Base-by-base conservation (phyloP, 2,888 invertebrate species). In the Brachycybe producta region DNA sequence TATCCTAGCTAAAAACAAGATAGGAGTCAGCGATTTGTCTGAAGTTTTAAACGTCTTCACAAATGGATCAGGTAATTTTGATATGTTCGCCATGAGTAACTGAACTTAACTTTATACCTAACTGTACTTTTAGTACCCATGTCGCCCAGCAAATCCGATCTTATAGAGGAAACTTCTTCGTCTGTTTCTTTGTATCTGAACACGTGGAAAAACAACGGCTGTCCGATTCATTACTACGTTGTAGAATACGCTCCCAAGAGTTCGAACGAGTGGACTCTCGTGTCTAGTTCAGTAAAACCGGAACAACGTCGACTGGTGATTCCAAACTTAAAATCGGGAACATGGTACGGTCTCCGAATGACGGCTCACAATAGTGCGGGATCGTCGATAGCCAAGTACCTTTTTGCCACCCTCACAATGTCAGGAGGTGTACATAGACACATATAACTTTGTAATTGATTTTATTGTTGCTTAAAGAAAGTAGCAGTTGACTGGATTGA, bases 111-210 rank as follows among this genome's bases (percentile, higher is more conserved):
- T n/a, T n/a, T n/a, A n/a, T n/a, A n/a, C n/a, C n/a, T n/a, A n/a
- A n/a, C n/a, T n/a, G n/a, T 21, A 36, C 24, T 7, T 28, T 5
- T 23, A 52, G 52, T 49, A 15, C 52, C 52, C 7, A 28, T 26
- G 26, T 24, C 40, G 17, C 52, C 52, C 15, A 23, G 28, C 3
- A 43, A 34, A 39, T 42, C 36, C 15, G 19, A 40, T n/a, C 41
- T 52, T 5, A 49, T 52, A 11, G 52, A 52, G 39, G 49, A 42
- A 19, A 26, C 49, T 15, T 38, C 40, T 23, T 32, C 65, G 3
- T 64, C 61, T 58, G 86, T 92, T 45, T 86, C 86, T 2, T 60
- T 67, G 45, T 61, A 63, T 56, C 58, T 67, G 27, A 57, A 54
- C 26, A 58, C 62, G 3, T 67, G 67, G 67, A 55, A 57, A 53